Conservation (phyloP, 1,140 invertebrate genomes). For the Proctacanthus coquilletti region DNA sequence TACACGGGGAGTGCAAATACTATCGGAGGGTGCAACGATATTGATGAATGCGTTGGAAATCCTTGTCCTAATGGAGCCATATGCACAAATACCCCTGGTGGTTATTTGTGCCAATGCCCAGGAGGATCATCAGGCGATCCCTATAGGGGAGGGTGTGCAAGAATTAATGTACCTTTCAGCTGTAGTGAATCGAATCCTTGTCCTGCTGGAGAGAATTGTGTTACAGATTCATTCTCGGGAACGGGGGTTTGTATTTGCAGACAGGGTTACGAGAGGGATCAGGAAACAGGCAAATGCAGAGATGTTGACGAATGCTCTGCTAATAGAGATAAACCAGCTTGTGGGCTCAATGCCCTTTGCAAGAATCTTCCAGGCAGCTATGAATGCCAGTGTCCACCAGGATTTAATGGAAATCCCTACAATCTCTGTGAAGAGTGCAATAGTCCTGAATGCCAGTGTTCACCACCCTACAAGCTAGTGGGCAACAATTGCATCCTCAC, state of each 20-base stretch:
- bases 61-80: conserved; percentile 69
- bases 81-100: conserved; percentile 75
- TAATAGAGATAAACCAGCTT: conserved; percentile 51
- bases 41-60: conserved; percentile 63
- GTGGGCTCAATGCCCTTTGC: conserved; percentile 75
- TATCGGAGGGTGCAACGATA: conserved; percentile 64
- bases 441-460: conserved; percentile 69
- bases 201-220: conserved; percentile 66
- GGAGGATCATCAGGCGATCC: conserved; percentile 53
- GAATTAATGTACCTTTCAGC: conserved; percentile 41
- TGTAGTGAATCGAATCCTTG: conserved; percentile 64
- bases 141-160: conserved; percentile 52
- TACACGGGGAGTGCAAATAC: conserved; percentile 52
- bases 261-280: conserved; percentile 62
- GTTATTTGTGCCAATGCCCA: conserved; percentile 76
- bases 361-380: conserved; percentile 89
- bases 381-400: conserved; percentile 75
- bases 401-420: conserved; percentile 80
- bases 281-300: conserved; percentile 53
- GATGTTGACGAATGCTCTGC: conserved; percentile 81
- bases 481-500: conserved; percentile 69
- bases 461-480: conserved; percentile 69
- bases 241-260: conserved; percentile 75
- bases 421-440: conserved; percentile 70
- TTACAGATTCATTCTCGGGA: conserved; percentile 52